Percentiles rank a stretch among this genome's conserved stretches.
phyloP scores from a whole-genome alignment of 2,888 invertebrate species.

The Tetragnatha montana region DNA sequence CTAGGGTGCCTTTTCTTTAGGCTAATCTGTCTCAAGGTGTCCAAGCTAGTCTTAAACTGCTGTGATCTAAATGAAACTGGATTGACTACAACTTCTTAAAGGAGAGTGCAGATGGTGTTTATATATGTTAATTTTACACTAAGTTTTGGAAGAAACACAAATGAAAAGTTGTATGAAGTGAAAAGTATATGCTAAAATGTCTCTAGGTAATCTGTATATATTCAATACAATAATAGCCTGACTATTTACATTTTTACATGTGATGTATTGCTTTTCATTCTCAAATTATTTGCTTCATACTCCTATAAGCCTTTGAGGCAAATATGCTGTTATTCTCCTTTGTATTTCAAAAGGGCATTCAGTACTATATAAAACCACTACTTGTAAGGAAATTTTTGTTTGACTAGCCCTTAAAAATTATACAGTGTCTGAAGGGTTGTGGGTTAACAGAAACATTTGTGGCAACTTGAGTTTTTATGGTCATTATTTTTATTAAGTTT shows the following conservation, averaged over 20 bases:
- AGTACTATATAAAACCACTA: background rate
- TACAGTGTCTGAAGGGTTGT: background rate
- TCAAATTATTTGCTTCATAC: conserved; percentile 31
- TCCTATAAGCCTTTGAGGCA: conserved; percentile 51
- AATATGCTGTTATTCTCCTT: conserved; percentile 30
- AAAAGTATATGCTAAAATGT: conserved; percentile 10
- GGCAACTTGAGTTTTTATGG: background rate
- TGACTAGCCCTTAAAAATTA: background rate
- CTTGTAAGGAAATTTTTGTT: background rate
- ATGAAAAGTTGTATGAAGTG: conserved; percentile 12
- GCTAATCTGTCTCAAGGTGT: conserved; percentile 56
- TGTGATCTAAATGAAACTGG: conserved; percentile 69
- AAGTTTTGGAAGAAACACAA: conserved; percentile 31
- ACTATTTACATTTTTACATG: conserved; percentile 48
- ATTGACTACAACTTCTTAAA: conserved; percentile 60
- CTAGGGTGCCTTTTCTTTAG: conserved; percentile 68
- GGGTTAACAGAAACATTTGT: background rate
- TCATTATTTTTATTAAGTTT: too few relatives aligned
- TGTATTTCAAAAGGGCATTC: background rate
- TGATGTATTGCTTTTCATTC: conserved; percentile 51
- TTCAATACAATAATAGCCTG: conserved; percentile 27
- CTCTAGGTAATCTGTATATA: background rate
- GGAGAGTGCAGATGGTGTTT: conserved; percentile 39
- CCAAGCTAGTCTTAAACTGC: conserved; percentile 70
- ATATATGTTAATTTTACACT: conserved; percentile 38